Base-by-base conservation (phyloP, 2,888 invertebrate species). In the Amblyjoppa fuscipennis region DNA sequence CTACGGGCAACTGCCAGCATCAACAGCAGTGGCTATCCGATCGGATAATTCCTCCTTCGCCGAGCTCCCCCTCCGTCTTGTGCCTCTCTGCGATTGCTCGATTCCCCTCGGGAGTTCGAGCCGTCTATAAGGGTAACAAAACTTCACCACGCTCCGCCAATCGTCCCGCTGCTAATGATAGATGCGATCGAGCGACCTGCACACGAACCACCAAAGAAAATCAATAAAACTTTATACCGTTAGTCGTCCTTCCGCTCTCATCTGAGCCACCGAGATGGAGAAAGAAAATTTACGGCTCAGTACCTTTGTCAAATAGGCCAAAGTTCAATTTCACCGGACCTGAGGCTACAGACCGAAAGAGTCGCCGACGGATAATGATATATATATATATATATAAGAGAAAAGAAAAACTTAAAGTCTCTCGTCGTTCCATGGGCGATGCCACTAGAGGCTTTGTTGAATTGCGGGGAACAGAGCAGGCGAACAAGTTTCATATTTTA, bases 221-320 rank as follows among this genome's bases (percentile, higher is more conserved):
- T 83, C 85, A 85, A 83, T 83, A 81, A 85, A 85, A 83, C 38
- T 76, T 80, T 76, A 83, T 80, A 79, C 82, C 78, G 81, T 74
- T 81, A 71, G 20, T 51, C 71, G 13, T 25, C 13, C 34, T 2
- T 53, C 13, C 6, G 49, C 51, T 25, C 59, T 9, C 51, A 28
- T 25, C 59, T 16, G 28, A n/a, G n/a, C 28, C 6, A 41, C 56
- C 5, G n/a, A 20, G 49, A 5, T 2, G 49, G 51, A 70, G 16
- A 51, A 31, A 53, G 31, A 71, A 51, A 51, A 53, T 45, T 28
- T 51, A 53, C 59, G 34, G 34, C 64, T 28, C 9, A 13, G 25
- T 69, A 7, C 13, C 45, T 25, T 16, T 69, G 25, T 25, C 28
- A 16, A 41, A 64, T n/a, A 64, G 64, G 69, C 49, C 7, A 49